Evolutionary conservation across 2,113 vertebrate species (phyloP), one percentile per base, ranked within the genome.

Genomic region (Catharus minimus): DNA sequence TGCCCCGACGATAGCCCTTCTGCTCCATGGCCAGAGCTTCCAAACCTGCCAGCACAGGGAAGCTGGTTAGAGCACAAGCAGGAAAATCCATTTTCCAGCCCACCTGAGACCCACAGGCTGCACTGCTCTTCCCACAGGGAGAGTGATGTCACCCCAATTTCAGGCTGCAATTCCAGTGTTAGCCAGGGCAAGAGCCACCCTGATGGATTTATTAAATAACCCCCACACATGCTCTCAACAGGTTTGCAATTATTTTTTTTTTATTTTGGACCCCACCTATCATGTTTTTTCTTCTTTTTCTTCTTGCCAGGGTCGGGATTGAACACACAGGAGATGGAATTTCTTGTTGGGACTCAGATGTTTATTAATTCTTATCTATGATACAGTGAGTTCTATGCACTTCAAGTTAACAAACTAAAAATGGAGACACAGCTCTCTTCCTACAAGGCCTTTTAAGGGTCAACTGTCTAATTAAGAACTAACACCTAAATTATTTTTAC

Each of bases 21-120:
- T 97, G 98, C 18, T 98, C 98, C 99, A 99, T 99, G 78, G 94
- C 91, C 88, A 92, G 88, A n/a, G 61, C 65, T 64, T 86, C 85
- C 82, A 78, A 28, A 81, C 93, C 96, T 97, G 87, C 0, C 5
- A 44, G 9, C 20, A 83, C 28, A 79, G 24, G 49, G 82, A 32
- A 23, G 17, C 1, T 1, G 9, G 8, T 52, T 28, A 39, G 52
- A 67, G 66, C 28, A 75, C 27, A 36, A 49, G 28, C 15, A n/a
- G 0, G 2, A 50, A 87, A 86, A 56, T 3, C 32, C 28, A 30
- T 22, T 23, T 49, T 27, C 49, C 28, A 50, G 39, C 3, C 49
- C 60, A 41, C 3, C 4, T n/a, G 15, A 11, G 32, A 32, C 15
- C 15, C 10, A 17, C 52, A 67, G 52, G 28, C 43, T 6, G 0